Evolutionary conservation across 2,113 vertebrate genomes (phyloP), one percentile per base, ranked within the genome.

Genomic region (Serilophus lunatus): DNA sequence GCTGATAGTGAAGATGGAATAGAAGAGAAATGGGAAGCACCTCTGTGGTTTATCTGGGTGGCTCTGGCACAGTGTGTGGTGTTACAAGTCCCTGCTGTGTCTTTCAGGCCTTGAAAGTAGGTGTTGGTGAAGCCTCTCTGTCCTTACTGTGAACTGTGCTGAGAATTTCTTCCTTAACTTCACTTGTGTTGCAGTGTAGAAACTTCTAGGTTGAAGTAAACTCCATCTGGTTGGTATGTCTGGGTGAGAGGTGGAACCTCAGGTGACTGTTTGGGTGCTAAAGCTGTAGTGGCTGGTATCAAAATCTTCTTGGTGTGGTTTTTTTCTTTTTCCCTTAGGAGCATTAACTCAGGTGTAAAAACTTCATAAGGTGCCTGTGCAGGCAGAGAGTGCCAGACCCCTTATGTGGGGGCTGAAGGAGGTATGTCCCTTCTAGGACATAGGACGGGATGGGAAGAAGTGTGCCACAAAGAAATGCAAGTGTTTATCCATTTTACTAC

Each of bases 151-250:
- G 33, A 28, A 7, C 36, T 26, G 23, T 28, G 23, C 44, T 87
- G 0, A 3, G 10, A 54, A 56, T 66, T 91, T 81, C 19, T 50
- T 65, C 40, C 20, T 59, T 42, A 12, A 45, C 28, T 71, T 68
- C 18, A 13, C 23, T 61, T 53, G 6, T 20, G 0, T 33, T 1
- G 0, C 13, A 16, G 35, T 2, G 18, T 19, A 38, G 69, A 78
- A 83, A 59, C 9, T 53, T 70, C 15, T 29, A 12, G 29, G 33
- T 44, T 57, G 42, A 42, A 26, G 25, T 36, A 25, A 8, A 7
- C 25, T 44, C 38, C 19, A 29, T 22, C 36, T 44, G 18, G 8
- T 5, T 18, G 68, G 35, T 7, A 1, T 10, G 0, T 22, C 38
- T 54, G 31, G 31, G 47, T 25, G 33, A 23, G 1, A n/a, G 50